Conservation (phyloP, 2,888 invertebrate genomes). For the Parapristionchus giblindavisi region DNA sequence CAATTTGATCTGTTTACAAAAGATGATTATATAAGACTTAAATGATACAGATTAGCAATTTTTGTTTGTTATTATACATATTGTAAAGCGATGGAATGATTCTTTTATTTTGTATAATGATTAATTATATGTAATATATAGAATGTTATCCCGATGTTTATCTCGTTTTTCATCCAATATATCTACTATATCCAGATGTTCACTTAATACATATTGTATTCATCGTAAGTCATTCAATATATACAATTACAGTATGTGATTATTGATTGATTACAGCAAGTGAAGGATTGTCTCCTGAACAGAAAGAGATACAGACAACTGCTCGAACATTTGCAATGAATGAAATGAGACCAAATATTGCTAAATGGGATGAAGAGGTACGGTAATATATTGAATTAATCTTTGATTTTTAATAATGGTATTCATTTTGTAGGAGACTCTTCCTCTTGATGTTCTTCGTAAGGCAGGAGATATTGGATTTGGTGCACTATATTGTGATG, state of each 20-base stretch:
- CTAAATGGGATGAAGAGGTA: conserved; percentile 75
- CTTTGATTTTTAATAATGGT: not conserved
- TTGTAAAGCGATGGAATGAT: too few relatives aligned
- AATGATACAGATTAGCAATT: too few relatives aligned
- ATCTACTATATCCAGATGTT: not conserved
- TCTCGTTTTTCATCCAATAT: conserved; percentile 15
- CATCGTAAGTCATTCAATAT: conserved; percentile 40
- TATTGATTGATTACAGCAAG: conserved; percentile 68
- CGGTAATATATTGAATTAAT: conserved; percentile 59
- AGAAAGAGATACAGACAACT: conserved; percentile 73
- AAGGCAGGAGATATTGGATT: conserved; percentile 75
- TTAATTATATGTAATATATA: too few relatives aligned
- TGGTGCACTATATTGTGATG: conserved; percentile 74
- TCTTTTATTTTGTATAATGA: too few relatives aligned
- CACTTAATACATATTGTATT: conserved; percentile 40
- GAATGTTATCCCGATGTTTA: conserved; percentile 36
- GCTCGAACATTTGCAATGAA: conserved; percentile 74
- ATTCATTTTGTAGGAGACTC: conserved; percentile 69
- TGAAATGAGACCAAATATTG: conserved; percentile 75
- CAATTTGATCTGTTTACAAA: too few relatives aligned
- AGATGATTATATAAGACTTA: too few relatives aligned
- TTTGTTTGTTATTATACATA: too few relatives aligned
- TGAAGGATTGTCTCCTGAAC: conserved; percentile 73
- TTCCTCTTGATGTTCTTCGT: conserved; percentile 73
- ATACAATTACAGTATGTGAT: not conserved